phyloP scores from a whole-genome alignment of 2,113 vertebrate species.

The Lepus timidus region DNA sequence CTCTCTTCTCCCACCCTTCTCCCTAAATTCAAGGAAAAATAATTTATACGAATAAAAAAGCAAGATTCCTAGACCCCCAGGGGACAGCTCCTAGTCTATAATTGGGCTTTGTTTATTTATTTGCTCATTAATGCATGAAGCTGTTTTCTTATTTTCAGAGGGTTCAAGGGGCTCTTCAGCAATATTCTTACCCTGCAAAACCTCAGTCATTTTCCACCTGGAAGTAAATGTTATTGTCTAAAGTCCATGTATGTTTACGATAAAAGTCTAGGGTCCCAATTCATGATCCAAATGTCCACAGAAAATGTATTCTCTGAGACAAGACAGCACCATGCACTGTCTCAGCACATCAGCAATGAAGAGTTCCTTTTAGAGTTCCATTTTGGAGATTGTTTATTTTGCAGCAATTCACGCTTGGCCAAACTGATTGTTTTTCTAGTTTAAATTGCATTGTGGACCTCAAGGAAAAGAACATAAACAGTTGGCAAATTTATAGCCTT shows the following conservation, averaged over 20 bases:
- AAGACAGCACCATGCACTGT: slow-evolving; percentile 27
- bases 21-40: slow-evolving; percentile 56
- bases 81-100: background rate
- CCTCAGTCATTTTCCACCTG: slow-evolving; percentile 37
- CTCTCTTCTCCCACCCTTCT: background rate
- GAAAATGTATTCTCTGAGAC: slow-evolving; percentile 40
- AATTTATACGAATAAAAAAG: slow-evolving; percentile 33
- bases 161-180: background rate
- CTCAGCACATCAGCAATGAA: slow-evolving; percentile 54
- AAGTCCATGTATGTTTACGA: slow-evolving; percentile 44
- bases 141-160: slow-evolving; percentile 45
- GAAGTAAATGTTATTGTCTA: slow-evolving; percentile 39
- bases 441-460: slow-evolving; percentile 71
- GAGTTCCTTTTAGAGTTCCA: slow-evolving; percentile 58
- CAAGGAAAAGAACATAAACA: slow-evolving; percentile 75
- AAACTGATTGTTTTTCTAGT: slow-evolving; percentile 66
- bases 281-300: slow-evolving; percentile 25
- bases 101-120: slow-evolving; percentile 46
- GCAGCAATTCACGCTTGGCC: slow-evolving; percentile 64
- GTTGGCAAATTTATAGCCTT: slow-evolving; percentile 69
- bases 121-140: background rate
- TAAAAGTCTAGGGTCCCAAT: slow-evolving; percentile 38
- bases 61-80: background rate
- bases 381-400: slow-evolving; percentile 71
- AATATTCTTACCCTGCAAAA: slow-evolving; percentile 32